These are phyloP conservation scores for Cerceris ruficornis DNA, from an alignment of 2,888 invertebrate genomes.

Conservation along the genomic window DNA sequence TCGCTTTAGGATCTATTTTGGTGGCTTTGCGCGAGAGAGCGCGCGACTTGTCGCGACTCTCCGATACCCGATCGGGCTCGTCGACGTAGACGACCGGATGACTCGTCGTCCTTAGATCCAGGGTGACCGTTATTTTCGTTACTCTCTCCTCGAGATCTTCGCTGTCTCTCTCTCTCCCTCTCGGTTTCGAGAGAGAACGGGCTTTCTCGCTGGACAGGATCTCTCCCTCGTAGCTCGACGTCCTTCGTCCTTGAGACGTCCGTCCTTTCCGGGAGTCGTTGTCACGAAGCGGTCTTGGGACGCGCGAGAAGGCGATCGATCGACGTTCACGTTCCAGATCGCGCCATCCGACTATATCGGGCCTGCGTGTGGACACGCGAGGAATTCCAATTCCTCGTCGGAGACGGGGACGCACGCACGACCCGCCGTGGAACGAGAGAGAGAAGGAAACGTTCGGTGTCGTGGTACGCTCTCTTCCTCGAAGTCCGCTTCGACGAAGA, in stretches of 20 bases:
- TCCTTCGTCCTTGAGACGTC: background rate
- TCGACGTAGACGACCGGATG: slow-evolving; percentile 34
- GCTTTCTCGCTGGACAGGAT: background rate
- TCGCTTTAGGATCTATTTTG: slow-evolving; percentile 43
- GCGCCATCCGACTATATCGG: slow-evolving; percentile 62
- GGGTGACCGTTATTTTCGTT: slow-evolving; percentile 34
- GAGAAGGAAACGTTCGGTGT: slow-evolving; percentile 16
- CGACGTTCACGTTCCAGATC: slow-evolving; percentile 63
- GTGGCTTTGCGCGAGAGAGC: slow-evolving; percentile 23
- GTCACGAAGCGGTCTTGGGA: slow-evolving; percentile 48
- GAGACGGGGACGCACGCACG: slow-evolving; percentile 37
- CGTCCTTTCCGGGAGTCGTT: slow-evolving; percentile 23
- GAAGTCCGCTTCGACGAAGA: slow-evolving; percentile 15
- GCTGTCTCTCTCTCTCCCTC: background rate
- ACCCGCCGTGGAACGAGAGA: slow-evolving; percentile 36
- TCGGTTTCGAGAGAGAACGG: background rate
- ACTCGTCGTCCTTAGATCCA: slow-evolving; percentile 56
- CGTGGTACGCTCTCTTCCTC: slow-evolving; percentile 1
- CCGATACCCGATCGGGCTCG: slow-evolving; percentile 28
- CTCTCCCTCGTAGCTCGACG: background rate
- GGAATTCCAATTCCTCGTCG: slow-evolving; percentile 60
- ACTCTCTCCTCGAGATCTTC: slow-evolving; percentile 1
- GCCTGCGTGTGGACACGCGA: slow-evolving; percentile 62
- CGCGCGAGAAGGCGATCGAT: slow-evolving; percentile 56
- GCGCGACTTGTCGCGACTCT: slow-evolving; percentile 27